Percentiles rank a stretch among this genome's conserved stretches.
These are phyloP conservation scores for Paragorgia papillata DNA, from an alignment of 92 coral and sea anemone genomes.

Conservation along the genomic window DNA sequence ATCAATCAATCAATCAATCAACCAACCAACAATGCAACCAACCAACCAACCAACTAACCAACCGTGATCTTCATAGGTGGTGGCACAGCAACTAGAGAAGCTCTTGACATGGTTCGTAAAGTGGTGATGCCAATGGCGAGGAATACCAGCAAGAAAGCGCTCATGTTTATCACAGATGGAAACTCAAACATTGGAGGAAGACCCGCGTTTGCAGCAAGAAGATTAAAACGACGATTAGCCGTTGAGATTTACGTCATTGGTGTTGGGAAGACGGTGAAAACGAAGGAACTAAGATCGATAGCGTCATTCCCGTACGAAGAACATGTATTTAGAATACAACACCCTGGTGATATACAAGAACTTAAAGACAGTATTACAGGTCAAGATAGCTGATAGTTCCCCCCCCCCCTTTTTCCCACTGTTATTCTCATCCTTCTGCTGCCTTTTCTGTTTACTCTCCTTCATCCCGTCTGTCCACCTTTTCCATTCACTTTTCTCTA, in stretches of 20 bases:
- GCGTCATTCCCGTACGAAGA: slow-evolving; percentile 69
- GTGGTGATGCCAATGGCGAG: slow-evolving; percentile 64
- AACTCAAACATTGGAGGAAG: slow-evolving; percentile 83
- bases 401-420: not conserved
- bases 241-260: slow-evolving; percentile 85
- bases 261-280: slow-evolving; percentile 65
- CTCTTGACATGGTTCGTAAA: slow-evolving; percentile 62
- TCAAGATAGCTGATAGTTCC: not conserved
- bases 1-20: too few relatives aligned
- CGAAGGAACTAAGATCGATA: slow-evolving; percentile 65
- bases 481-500: too few relatives aligned
- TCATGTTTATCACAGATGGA: slow-evolving; percentile 88
- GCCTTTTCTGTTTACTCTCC: not conserved
- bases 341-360: slow-evolving; percentile 37
- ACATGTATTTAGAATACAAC: slow-evolving; percentile 62
- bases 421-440: not conserved
- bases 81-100: slow-evolving; percentile 77
- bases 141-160: slow-evolving; percentile 60
- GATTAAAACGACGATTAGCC: slow-evolving; percentile 39
- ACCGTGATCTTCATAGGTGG: slow-evolving; percentile 68
- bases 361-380: slow-evolving; percentile 41
- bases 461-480: too few relatives aligned
- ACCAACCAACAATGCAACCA: too few relatives aligned
- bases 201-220: slow-evolving; percentile 65
- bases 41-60: too few relatives aligned